Evolutionary conservation across 2,797 vertebrate genomes (phyloP).

Genomic region (Danio choprae): DNA sequence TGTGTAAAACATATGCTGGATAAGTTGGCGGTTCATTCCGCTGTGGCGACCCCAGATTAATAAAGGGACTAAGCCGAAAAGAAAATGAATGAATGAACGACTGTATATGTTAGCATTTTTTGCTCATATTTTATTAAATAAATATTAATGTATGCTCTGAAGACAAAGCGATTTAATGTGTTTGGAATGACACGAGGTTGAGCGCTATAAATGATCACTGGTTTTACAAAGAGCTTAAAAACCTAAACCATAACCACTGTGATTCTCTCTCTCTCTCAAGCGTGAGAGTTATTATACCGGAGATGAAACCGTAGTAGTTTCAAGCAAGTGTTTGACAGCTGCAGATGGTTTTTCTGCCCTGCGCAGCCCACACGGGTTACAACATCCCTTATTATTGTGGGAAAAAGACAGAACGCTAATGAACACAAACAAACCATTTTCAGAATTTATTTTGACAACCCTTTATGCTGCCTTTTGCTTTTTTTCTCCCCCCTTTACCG

Average conservation of each 20-base stretch:
- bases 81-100: too few species aligned
- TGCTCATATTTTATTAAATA: too few species aligned
- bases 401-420: constrained; percentile 23
- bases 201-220: too few species aligned
- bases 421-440: constrained; percentile 30
- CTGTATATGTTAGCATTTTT: too few species aligned
- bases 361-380: neutral
- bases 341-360: neutral
- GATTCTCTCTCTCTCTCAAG: neutral
- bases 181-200: too few species aligned
- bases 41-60: too few species aligned
- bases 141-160: too few species aligned
- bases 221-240: too few species aligned
- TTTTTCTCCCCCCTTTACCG: neutral
- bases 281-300: neutral
- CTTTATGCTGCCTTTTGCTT: constrained; percentile 8
- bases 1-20: too few species aligned
- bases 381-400: constrained; percentile 14
- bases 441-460: neutral
- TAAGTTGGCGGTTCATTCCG: too few species aligned
- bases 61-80: too few species aligned
- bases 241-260: neutral
- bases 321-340: neutral
- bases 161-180: too few species aligned
- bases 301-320: neutral